Evolutionary conservation across 2,888 invertebrate species (phyloP), one percentile per base, ranked within the genome.

Genomic region (Drosophila mimica): DNA sequence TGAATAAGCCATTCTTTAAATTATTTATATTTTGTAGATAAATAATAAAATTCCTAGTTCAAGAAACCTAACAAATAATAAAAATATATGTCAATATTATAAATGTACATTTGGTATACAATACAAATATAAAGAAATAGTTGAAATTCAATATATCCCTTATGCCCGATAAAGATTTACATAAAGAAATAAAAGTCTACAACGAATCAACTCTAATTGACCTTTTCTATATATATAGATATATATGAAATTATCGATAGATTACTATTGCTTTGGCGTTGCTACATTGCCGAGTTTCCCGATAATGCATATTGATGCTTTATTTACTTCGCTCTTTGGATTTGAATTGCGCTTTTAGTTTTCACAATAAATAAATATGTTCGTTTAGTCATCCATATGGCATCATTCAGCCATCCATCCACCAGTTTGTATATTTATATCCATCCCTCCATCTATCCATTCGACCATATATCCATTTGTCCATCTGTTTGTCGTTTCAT

Each of bases 331-430:
- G 64, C 73, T 61, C 59, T 71, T 75, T 49, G 59, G 48, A 65
- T 49, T 65, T 48, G 38, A 67, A 68, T 52, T 56, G 79, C 54
- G 60, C 61, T 70, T 75, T 60, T 60, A 62, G 80, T 36, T 25
- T 69, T 51, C 62, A 66, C 53, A 65, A 62, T 66, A 65, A 77
- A 77, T 52, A 61, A 62, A 76, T 53, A 36, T 28, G 43, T 58
- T 56, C 81, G 65, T 71, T 81, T 78, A 66, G 82, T 77, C 78
- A 81, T 81, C 51, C 78, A 65, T 70, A 76, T 66, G 76, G 81
- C 77, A 70, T 70, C 64, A 60, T 65, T 38, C 36, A 48, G 30
- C 40, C 54, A 31, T 17, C 5, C 33, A 31, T 49, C 36, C 40
- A 28, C 17, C 53, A 9, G 25, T 17, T 15, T 15, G 46, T 46